Evolutionary conservation across 2,113 vertebrate species (phyloP).

Genomic region (Probosciger aterrimus): DNA sequence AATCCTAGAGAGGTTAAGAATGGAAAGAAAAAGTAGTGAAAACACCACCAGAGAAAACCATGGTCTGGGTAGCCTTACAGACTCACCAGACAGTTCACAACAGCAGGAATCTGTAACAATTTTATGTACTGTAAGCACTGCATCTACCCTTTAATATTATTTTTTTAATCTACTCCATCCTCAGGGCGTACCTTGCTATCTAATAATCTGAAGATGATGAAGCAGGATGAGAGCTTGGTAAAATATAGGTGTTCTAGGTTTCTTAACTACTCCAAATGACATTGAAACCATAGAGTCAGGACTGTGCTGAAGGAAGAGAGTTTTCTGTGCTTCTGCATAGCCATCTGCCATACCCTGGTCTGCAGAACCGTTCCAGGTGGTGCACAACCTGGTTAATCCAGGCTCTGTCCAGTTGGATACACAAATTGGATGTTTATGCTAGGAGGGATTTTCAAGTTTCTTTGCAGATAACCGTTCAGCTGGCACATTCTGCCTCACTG

Average conservation of each 20-base stretch:
- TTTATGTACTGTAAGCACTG: neutral
- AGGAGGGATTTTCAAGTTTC: constrained; percentile 6
- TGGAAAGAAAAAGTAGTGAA: neutral
- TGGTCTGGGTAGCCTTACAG: accelerated
- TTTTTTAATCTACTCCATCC: neutral
- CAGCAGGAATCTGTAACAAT: neutral
- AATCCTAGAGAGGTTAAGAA: neutral
- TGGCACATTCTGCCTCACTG: neutral
- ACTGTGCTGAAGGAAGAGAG: neutral
- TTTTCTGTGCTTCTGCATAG: neutral
- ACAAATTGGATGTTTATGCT: constrained; percentile 9
- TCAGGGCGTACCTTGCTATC: neutral
- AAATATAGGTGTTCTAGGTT: neutral
- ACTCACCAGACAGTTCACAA: neutral
- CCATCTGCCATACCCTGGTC: constrained; percentile 6
- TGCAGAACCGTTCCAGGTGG: neutral
- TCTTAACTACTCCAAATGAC: neutral
- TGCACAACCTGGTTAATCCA: neutral
- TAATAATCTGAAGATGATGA: neutral
- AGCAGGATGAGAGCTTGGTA: neutral
- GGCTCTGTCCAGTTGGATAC: neutral
- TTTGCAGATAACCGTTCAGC: neutral
- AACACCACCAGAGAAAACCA: neutral
- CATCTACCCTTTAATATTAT: neutral
- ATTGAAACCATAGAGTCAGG: neutral